Conservation (phyloP, 2,113 vertebrate genomes). For the Aegypius monachus region DNA sequence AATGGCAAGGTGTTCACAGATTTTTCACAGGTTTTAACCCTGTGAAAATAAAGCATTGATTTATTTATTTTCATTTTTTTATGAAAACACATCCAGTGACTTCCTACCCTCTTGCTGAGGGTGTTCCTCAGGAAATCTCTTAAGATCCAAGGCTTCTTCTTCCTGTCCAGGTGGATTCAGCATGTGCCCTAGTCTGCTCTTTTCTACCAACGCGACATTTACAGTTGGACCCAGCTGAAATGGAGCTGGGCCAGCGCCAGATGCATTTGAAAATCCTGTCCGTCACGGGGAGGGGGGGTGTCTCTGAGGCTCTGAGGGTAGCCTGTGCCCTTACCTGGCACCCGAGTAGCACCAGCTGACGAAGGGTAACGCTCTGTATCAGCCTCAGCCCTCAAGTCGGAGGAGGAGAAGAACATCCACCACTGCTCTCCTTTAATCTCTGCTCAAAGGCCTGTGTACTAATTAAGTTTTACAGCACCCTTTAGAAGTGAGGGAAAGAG, state of each 20-base stretch:
- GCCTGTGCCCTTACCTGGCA: not conserved
- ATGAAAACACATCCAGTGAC: not conserved
- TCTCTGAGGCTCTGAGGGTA: not conserved
- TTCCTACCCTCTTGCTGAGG: not conserved
- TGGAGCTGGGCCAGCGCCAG: not conserved
- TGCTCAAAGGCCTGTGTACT: not conserved
- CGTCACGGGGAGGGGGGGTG: not conserved
- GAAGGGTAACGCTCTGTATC: not conserved
- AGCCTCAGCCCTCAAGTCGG: not conserved
- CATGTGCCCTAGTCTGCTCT: rapidly evolving
- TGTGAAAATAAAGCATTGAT: not conserved
- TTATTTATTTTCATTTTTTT: not conserved
- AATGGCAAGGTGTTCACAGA: not conserved
- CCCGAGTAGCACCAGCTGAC: rapidly evolving
- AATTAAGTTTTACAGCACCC: not conserved
- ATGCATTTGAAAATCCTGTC: not conserved
- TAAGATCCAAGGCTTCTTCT: not conserved
- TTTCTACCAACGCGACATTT: not conserved
- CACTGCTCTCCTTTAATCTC: not conserved
- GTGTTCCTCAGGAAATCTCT: not conserved
- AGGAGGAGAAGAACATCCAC: not conserved
- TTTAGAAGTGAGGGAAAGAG: not conserved
- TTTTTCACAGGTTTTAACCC: not conserved
- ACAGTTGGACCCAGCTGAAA: not conserved
- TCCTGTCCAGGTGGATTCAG: not conserved